Evolutionary conservation across 2,888 invertebrate genomes (phyloP).

Genomic region (Tyria jacobaeae): DNA sequence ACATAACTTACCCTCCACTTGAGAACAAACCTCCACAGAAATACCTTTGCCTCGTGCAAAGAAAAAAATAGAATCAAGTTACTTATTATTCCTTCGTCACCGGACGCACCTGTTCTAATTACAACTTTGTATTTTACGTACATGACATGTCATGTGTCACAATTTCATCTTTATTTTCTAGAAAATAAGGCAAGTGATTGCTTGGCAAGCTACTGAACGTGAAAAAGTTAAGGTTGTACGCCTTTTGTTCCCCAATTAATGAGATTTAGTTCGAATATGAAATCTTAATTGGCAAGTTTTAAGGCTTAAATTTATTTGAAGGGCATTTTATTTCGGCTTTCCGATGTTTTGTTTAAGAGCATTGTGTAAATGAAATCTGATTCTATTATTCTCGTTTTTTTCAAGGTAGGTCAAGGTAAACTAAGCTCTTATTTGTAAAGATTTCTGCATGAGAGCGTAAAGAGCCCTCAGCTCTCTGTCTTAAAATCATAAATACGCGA

Average conservation of each 20-base stretch:
- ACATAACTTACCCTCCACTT: constrained; percentile 22
- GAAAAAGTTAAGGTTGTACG: constrained; percentile 14
- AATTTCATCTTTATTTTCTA: not conserved
- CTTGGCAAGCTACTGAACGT: not conserved
- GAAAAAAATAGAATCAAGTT: constrained; percentile 41
- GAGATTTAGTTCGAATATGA: constrained; percentile 15
- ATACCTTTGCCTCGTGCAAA: constrained; percentile 31
- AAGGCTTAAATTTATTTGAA: constrained; percentile 22
- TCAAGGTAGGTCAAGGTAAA: constrained; percentile 20
- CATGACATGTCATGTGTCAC: not conserved
- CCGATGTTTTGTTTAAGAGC: constrained; percentile 29
- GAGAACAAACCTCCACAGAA: constrained; percentile 20
- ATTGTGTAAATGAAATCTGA: constrained; percentile 48
- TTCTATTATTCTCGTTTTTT: constrained; percentile 33
- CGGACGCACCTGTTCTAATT: constrained; percentile 45
- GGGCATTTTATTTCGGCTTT: constrained; percentile 13
- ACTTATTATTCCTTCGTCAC: constrained; percentile 32
- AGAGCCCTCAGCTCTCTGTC: not conserved
- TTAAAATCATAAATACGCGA: no score
- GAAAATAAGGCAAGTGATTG: not conserved
- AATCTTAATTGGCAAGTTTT: fast-evolving
- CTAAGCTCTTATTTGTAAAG: not conserved
- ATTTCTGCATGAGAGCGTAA: not conserved
- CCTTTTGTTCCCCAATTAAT: constrained; percentile 24
- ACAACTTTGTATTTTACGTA: constrained; percentile 21